Base-by-base conservation (phyloP, 1,140 invertebrate genomes). In the Caenorhabditis tropicalis region DNA sequence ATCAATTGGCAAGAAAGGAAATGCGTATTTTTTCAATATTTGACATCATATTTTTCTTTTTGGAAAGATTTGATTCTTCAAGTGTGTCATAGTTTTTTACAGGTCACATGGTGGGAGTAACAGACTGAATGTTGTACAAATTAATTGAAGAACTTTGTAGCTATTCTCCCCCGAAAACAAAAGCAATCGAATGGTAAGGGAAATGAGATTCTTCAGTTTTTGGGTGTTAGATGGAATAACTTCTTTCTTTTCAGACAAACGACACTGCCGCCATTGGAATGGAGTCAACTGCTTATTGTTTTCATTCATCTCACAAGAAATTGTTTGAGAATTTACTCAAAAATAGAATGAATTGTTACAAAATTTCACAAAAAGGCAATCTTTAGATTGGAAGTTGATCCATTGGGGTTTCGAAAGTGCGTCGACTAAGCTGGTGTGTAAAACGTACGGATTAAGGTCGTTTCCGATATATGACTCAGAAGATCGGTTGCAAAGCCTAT, bases 391-490 rank as follows among this genome's bases (percentile, higher is more conserved):
- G 10, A 56, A 27, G 15, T 27, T 56, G 53, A 56, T 56, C 21
- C 15, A 56, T 56, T 29, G 53, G 53, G 53, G 10, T n/a, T 27
- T 56, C 53, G 21, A 27, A 56, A 27, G 21, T 5, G 53, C 53
- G 53, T 29, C 24, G 1, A 56, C 53, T 56, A 56, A 56, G 21
- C 53, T 56, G 53, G 1, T 10, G 27, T 29, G 53, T 58, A 58
- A 58, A 58, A 58, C 53, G 21, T 24, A 24, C 21, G 58, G 58
- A 65, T 65, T 65, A 65, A 36, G 58, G 58, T 65, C 58, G n/a
- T n/a, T 56, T 56, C 27, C 53, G 21, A 51, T 36, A 36, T 65
- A 33, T 65, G 58, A 65, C 29, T 65, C 58, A 65, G 58, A 3
- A n/a, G 15, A 5, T 36, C 19, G 27, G 21, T 65, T 65, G 7